Conservation (phyloP, 2,797 vertebrate genomes). For the Sternarchorhynchus goeldii region DNA sequence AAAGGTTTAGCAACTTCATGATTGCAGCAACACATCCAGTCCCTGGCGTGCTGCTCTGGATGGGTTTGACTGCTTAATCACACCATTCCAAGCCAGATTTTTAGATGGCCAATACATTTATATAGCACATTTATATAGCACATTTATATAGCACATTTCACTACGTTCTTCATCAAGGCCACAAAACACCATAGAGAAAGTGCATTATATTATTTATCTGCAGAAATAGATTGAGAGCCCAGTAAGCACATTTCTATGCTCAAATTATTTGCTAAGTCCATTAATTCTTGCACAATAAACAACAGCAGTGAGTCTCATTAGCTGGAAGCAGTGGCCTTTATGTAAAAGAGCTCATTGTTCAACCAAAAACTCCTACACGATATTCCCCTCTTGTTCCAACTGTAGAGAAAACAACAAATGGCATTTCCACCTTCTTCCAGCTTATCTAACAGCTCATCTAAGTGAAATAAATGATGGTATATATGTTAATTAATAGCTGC, state of each 20-base stretch:
- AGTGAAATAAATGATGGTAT: background rate
- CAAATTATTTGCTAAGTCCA: slow-evolving; percentile 59
- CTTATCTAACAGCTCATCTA: background rate
- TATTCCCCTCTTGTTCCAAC: slow-evolving; percentile 47
- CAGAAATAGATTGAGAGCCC: slow-evolving; percentile 23
- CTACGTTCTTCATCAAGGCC: background rate
- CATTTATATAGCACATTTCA: background rate
- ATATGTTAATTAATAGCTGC: background rate
- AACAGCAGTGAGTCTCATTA: slow-evolving; percentile 53
- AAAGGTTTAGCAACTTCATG: slow-evolving; percentile 28
- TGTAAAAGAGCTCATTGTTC: slow-evolving; percentile 71
- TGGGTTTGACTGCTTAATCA: background rate
- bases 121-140: background rate
- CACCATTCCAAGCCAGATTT: background rate
- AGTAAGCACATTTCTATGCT: slow-evolving; percentile 40
- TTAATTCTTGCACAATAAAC: slow-evolving; percentile 68
- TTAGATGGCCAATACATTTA: background rate
- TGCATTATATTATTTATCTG: slow-evolving; percentile 1
- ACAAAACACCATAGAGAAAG: background rate
- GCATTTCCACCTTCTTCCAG: slow-evolving; percentile 17
- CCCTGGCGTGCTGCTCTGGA: background rate
- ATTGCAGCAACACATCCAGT: slow-evolving; percentile 1
- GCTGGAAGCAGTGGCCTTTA: slow-evolving; percentile 61
- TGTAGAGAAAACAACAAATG: slow-evolving; percentile 10
- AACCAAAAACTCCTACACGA: slow-evolving; percentile 59